phyloP scores from a whole-genome alignment of 2,888 invertebrate genomes.

The Ornithoptera alexandrae region DNA sequence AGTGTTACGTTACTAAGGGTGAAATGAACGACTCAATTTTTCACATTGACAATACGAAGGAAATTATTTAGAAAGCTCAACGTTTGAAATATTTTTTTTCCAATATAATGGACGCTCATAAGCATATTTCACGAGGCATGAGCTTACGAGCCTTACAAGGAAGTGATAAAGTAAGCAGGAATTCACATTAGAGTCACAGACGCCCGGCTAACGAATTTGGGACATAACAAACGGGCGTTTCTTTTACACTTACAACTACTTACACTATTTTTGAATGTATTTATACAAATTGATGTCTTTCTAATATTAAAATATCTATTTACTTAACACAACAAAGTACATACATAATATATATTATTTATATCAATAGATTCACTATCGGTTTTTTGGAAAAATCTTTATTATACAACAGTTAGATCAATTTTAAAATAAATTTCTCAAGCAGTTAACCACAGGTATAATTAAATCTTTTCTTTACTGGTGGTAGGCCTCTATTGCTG shows the following conservation, averaged over 20 bases:
- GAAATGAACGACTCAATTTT: background rate
- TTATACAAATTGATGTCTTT: no score
- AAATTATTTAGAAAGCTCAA: conserved; percentile 7
- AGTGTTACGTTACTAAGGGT: background rate
- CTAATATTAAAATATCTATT: no score
- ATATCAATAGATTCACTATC: no score
- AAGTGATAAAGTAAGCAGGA: conserved; percentile 58
- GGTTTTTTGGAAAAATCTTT: no score
- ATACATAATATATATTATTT: no score
- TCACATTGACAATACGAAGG: background rate
- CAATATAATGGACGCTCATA: conserved; percentile 33
- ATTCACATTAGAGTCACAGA: conserved; percentile 52
- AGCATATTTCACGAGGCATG: conserved; percentile 39
- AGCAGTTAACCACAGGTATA: no score
- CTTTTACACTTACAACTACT: background rate
- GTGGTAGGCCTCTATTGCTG: no score
- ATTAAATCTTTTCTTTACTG: no score
- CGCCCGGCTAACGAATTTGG: conserved; percentile 43
- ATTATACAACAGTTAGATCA: no score
- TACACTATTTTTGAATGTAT: background rate
- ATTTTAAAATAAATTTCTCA: no score
- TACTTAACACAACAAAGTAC: no score
- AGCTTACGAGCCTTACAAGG: conserved; percentile 44
- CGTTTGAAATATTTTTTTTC: background rate
- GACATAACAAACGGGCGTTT: conserved; percentile 43